Conservation (phyloP, 1,140 invertebrate genomes). For the Colletes gigas region DNA sequence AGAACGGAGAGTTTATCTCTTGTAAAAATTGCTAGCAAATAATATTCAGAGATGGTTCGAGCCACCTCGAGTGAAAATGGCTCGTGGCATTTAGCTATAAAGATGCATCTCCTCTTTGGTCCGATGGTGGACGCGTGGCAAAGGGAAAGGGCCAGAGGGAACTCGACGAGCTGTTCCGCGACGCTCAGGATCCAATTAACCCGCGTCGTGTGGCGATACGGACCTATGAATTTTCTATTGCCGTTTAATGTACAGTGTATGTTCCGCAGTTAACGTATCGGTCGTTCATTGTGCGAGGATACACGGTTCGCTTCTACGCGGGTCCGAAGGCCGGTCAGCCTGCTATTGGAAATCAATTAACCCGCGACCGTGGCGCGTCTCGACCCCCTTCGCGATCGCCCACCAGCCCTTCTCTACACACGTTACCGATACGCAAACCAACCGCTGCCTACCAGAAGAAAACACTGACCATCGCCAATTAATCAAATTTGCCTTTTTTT, state of each 20-base stretch:
- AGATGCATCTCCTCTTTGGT: too few species aligned
- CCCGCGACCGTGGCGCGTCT: slow-evolving; percentile 53
- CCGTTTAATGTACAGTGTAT: slow-evolving; percentile 33
- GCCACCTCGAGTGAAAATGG: too few species aligned
- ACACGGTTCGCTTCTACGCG: slow-evolving; percentile 42
- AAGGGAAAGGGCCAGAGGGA: background rate
- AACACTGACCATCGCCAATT: slow-evolving; percentile 6
- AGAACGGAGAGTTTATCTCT: too few species aligned
- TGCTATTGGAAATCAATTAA: slow-evolving; percentile 76
- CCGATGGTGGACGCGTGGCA: too few species aligned
- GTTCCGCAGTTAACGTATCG: slow-evolving; percentile 33
- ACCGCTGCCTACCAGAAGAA: background rate
- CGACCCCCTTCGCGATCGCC: background rate
- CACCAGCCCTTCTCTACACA: background rate
- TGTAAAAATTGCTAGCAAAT: too few species aligned
- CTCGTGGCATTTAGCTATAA: too few species aligned
- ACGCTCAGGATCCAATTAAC: slow-evolving; percentile 37
- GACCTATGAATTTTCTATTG: slow-evolving; percentile 24
- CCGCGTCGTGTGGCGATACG: background rate
- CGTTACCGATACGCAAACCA: slow-evolving; percentile 14
- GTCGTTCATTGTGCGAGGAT: slow-evolving; percentile 39
- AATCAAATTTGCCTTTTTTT: background rate
- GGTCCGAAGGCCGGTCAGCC: slow-evolving; percentile 61
- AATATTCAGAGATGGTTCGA: too few species aligned
- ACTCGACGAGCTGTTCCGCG: too few species aligned